Percentiles rank a stretch among this genome's conserved stretches.
Conservation (phyloP, 2,113 vertebrate genomes). For the Aleadryas rufinucha region DNA sequence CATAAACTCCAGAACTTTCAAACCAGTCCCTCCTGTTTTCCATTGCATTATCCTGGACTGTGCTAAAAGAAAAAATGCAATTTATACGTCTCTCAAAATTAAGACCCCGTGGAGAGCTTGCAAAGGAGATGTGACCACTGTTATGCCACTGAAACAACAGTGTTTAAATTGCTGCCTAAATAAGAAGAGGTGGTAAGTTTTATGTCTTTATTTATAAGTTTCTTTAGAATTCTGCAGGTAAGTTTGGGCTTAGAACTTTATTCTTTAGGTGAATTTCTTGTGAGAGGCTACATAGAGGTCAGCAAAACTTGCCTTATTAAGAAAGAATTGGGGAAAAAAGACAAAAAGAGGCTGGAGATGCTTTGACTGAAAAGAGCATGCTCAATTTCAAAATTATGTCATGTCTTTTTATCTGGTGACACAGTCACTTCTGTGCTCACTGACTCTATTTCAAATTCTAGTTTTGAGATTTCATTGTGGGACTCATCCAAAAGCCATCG, state of each 20-base stretch:
- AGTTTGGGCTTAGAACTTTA: neutral
- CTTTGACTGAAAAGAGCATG: neutral
- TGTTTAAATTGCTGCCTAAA: neutral
- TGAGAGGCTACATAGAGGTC: neutral
- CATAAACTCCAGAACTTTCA: slow-evolving; percentile 38
- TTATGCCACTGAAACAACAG: neutral
- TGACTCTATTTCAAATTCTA: neutral
- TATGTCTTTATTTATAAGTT: neutral
- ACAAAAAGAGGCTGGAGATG: neutral
- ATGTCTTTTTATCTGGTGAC: neutral
- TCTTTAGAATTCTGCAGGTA: neutral
- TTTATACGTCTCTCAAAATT: slow-evolving; percentile 5
- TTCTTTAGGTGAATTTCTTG: neutral
- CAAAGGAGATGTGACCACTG: neutral
- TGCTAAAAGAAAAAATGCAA: neutral
- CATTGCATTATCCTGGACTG: neutral
- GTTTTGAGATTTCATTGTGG: neutral
- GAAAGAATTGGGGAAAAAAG: neutral
- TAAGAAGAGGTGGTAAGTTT: neutral
- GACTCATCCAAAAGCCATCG: neutral
- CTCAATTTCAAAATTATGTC: neutral
- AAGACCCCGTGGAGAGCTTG: neutral
- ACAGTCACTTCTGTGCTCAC: neutral
- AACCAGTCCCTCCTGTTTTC: neutral
- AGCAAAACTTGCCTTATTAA: neutral